Conservation (phyloP, 1,140 invertebrate species). For the Aphis gossypii region DNA sequence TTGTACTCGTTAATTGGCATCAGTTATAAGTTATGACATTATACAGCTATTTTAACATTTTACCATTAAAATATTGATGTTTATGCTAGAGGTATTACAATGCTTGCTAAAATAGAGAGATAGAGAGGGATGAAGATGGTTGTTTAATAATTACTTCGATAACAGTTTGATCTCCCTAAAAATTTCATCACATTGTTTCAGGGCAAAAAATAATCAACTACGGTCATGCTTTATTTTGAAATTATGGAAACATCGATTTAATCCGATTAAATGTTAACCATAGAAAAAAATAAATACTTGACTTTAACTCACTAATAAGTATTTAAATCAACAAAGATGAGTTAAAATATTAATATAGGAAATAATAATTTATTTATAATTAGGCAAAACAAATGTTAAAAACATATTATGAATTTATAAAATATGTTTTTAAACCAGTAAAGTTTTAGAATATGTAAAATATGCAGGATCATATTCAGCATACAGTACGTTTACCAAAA, state of each 20-base stretch:
- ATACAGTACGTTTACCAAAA: background rate
- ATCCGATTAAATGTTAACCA: background rate
- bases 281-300: background rate
- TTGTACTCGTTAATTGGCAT: background rate
- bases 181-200: background rate
- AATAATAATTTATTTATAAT: background rate
- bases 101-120: background rate
- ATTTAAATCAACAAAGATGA: background rate
- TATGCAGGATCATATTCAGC: background rate
- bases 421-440: background rate
- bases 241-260: background rate
- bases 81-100: background rate
- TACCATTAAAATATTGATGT: background rate
- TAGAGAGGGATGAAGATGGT: background rate
- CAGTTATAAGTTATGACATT: background rate
- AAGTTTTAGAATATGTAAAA: background rate
- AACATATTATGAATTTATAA: background rate
- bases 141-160: background rate
- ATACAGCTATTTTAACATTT: background rate
- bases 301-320: background rate
- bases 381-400: background rate
- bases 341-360: background rate
- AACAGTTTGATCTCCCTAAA: background rate
- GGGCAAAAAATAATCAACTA: background rate
- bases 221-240: background rate